phyloP scores from a whole-genome alignment of 2,113 vertebrate genomes.

The Uria aalge region DNA sequence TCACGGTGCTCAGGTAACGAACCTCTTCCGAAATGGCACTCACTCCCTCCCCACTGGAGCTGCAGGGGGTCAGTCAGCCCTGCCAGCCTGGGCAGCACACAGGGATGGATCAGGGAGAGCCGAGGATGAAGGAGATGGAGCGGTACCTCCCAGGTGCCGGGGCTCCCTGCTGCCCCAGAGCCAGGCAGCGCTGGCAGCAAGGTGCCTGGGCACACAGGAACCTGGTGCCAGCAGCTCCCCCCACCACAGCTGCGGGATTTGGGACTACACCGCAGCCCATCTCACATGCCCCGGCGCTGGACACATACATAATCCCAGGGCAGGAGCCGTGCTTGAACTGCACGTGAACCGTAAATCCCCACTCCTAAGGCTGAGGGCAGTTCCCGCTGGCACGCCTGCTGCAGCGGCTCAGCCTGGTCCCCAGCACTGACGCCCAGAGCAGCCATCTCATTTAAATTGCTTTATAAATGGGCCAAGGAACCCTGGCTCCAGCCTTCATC shows the following conservation, averaged over 20 bases:
- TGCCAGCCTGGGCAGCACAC: rapidly evolving
- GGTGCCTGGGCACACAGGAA: background rate
- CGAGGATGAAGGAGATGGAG: background rate
- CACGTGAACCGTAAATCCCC: slow-evolving; percentile 30
- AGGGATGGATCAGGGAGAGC: background rate
- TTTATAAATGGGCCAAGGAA: slow-evolving; percentile 48
- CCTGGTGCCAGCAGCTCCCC: background rate
- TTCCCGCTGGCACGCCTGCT: slow-evolving; percentile 13
- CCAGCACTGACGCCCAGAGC: background rate
- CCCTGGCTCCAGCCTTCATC: slow-evolving; percentile 55
- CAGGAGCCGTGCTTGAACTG: slow-evolving; percentile 42
- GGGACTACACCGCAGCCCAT: background rate
- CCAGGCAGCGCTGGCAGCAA: rapidly evolving
- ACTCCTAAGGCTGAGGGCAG: slow-evolving; percentile 13
- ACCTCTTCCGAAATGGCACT: background rate
- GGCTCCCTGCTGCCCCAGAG: background rate
- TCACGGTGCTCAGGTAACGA: rapidly evolving
- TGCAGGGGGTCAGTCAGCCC: rapidly evolving
- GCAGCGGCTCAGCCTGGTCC: background rate
- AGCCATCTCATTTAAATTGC: slow-evolving; percentile 50
- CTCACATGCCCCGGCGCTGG: background rate
- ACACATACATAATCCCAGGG: background rate
- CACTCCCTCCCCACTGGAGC: background rate
- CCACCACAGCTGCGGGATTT: background rate
- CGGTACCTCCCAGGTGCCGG: rapidly evolving